Conservation (phyloP, 1,140 invertebrate genomes). For the Acromyrmex charruanus region DNA sequence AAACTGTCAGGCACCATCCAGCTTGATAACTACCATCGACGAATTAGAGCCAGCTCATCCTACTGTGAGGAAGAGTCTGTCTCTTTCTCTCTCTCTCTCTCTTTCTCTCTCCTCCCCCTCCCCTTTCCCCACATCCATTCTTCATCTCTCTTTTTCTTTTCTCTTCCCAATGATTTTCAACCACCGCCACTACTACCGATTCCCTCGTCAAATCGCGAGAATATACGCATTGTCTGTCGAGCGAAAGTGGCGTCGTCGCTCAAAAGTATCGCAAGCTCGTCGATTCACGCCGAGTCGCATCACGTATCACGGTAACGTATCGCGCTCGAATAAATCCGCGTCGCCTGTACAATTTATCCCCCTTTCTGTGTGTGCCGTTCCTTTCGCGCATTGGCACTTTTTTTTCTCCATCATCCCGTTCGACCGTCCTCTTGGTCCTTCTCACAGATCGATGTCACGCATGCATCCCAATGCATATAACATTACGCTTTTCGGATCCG, state of each 20-base stretch:
- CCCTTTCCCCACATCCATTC: not conserved
- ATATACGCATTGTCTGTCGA: conserved; percentile 64
- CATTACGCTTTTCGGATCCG: conserved; percentile 21
- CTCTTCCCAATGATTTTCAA: conserved; percentile 36
- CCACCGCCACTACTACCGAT: not conserved
- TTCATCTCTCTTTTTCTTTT: not conserved
- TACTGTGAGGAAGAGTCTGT: conserved; percentile 41
- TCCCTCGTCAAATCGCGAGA: conserved; percentile 58
- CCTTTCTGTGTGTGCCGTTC: conserved; percentile 9
- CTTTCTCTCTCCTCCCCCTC: not conserved
- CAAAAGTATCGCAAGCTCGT: conserved; percentile 54
- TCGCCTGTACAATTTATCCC: conserved; percentile 67
- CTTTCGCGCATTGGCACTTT: conserved; percentile 43
- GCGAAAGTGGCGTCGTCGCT: conserved; percentile 51
- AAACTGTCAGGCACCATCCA: conserved; percentile 70
- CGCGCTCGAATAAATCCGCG: conserved; percentile 72
- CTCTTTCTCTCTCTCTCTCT: not conserved
- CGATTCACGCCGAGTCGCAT: conserved; percentile 68
- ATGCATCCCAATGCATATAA: conserved; percentile 46
- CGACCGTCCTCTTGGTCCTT: conserved; percentile 13
- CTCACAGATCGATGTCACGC: conserved; percentile 51
- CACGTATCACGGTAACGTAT: conserved; percentile 60
- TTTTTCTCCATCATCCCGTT: not conserved
- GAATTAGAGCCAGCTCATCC: conserved; percentile 71
- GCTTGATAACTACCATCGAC: conserved; percentile 66